Evolutionary conservation across 2,888 invertebrate species (phyloP).

Genomic region (Erebia epiphron): DNA sequence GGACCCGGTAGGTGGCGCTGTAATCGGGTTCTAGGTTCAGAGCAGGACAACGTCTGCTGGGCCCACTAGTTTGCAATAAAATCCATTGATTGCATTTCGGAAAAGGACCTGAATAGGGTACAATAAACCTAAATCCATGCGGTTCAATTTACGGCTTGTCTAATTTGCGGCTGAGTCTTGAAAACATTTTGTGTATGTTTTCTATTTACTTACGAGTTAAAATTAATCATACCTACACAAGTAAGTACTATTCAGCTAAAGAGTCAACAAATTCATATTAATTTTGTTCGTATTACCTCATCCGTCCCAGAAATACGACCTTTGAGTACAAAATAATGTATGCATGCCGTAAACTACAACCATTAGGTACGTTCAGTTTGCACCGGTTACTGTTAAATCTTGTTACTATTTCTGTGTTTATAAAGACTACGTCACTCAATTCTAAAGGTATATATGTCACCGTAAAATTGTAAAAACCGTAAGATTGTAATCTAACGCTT

Average conservation of each 20-base stretch:
- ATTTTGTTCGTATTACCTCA: conserved; percentile 51
- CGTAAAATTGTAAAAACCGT: too few relatives aligned
- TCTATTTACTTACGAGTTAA: background rate
- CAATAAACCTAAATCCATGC: too few relatives aligned
- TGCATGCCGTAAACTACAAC: conserved; percentile 49
- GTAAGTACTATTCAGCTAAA: background rate
- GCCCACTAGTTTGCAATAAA: too few relatives aligned
- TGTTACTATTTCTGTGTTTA: conserved; percentile 15
- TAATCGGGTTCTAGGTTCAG: too few relatives aligned
- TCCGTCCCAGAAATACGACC: conserved; percentile 50
- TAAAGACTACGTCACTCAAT: background rate
- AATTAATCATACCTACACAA: conserved; percentile 1
- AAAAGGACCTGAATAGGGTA: too few relatives aligned
- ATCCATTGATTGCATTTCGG: too few relatives aligned
- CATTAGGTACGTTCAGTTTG: conserved; percentile 28
- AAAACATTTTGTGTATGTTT: too few relatives aligned
- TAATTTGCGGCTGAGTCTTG: too few relatives aligned
- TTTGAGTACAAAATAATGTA: conserved; percentile 48
- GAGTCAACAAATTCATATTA: conserved; percentile 27
- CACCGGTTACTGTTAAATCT: conserved; percentile 18
- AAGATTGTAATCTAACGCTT: too few relatives aligned
- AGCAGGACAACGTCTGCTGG: too few relatives aligned
- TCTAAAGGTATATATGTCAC: background rate
- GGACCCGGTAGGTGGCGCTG: too few relatives aligned
- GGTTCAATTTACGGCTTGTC: too few relatives aligned